These are phyloP conservation scores for Mus caroli DNA, from an alignment of 2,797 vertebrate species.

Conservation along the genomic window DNA sequence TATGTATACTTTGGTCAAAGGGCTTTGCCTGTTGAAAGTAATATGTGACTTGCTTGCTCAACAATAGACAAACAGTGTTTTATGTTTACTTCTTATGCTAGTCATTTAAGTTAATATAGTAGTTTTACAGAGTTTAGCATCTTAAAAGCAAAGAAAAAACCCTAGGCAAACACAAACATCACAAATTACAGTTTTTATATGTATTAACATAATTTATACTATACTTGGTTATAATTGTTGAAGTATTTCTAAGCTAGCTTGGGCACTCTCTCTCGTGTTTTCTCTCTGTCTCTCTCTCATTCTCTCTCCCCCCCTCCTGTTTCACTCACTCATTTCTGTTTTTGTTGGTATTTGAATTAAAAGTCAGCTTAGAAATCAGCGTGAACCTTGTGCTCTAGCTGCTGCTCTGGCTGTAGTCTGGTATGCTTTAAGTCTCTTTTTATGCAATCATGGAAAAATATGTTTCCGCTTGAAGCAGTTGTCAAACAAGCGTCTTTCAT, in stretches of 20 bases:
- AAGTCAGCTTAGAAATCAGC: conserved; percentile 94
- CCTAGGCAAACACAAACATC: conserved; percentile 86
- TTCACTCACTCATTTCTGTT: conserved; percentile 91
- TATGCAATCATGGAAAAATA: conserved; percentile 94
- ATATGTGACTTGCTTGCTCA: conserved; percentile 78
- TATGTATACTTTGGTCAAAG: conserved; percentile 79
- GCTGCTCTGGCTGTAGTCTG: conserved; percentile 91
- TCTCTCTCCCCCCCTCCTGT: not conserved
- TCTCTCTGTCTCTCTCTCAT: not conserved
- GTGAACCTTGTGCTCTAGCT: conserved; percentile 90
- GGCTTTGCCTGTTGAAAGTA: conserved; percentile 86
- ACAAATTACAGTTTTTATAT: conserved; percentile 70
- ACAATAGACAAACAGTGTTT: conserved; percentile 80
- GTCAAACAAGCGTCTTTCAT: conserved; percentile 96
- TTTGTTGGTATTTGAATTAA: conserved; percentile 93
- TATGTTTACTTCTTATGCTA: conserved; percentile 83
- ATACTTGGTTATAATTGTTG: conserved; percentile 79
- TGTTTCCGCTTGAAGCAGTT: conserved; percentile 93
- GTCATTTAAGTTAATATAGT: conserved; percentile 86
- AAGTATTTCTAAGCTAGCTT: conserved; percentile 75
- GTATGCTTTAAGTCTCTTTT: conserved; percentile 88
- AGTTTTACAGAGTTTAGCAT: conserved; percentile 84
- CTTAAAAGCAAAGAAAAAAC: conserved; percentile 85
- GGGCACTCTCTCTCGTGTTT: not conserved
- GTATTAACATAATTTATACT: conserved; percentile 41